Evolutionary conservation across 2,888 invertebrate genomes (phyloP), one percentile per base, ranked within the genome.

Genomic region (Nudaria mundana): DNA sequence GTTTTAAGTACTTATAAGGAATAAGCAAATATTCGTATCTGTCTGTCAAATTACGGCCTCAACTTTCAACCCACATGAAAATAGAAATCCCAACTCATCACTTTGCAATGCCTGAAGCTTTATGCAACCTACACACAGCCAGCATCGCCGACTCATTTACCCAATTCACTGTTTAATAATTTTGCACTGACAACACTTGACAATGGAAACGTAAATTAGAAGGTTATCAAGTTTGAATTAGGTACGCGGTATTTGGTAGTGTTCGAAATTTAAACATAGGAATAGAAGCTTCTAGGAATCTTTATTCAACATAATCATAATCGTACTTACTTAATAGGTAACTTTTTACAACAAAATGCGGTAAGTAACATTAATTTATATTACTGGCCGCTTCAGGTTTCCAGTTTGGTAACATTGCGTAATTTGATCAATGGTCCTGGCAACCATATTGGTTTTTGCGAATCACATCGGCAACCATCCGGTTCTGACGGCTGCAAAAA

Each of bases 341-440:
- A 56, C 37, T 52, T 49, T 48, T 46, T 44, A 56, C 58, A 64
- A 65, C 56, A 66, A 69, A 66, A 60, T 54, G 59, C 63, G 52
- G 33, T 38, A 32, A 26, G n/a, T n/a, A n/a, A n/a, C n/a, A n/a
- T n/a, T n/a, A n/a, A n/a, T n/a, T n/a, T n/a, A n/a, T n/a, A n/a
- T n/a, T n/a, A 72, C 70, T 70, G 71, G 73, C 75, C 76, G 76
- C 73, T 74, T 68, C 62, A 56, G 63, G 66, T 68, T 81, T 79
- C 84, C 86, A 81, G 87, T 86, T 80, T 69, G 75, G 82, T 78
- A 73, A 71, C 83, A 83, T 86, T 81, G 81, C 77, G 81, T 81
- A 84, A 86, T 85, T 79, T 80, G 80, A 82, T 82, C 85, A 86
- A 80, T 84, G 83, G 79, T 83, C 77, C 77, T 67, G 76, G 62